These are phyloP conservation scores for Phengaris alcon DNA, from an alignment of 2,888 invertebrate genomes.

Conservation along the genomic window DNA sequence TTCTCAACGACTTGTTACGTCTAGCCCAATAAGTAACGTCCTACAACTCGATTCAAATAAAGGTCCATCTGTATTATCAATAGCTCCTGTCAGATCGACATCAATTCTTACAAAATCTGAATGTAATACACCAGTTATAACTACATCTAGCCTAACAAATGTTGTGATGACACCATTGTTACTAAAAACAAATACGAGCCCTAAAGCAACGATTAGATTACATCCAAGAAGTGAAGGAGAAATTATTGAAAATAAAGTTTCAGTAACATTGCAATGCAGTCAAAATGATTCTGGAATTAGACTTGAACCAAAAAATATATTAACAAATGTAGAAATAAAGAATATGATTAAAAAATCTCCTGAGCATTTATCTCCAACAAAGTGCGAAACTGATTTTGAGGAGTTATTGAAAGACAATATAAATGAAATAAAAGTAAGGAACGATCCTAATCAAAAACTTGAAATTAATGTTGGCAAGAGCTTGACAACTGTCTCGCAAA, in stretches of 20 bases:
- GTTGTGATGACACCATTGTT: conserved; percentile 63
- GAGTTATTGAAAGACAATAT: conserved; percentile 73
- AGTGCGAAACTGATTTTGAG: conserved; percentile 75
- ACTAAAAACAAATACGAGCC: conserved; percentile 52
- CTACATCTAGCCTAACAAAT: conserved; percentile 56
- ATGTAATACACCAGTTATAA: conserved; percentile 51
- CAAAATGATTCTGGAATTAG: conserved; percentile 30
- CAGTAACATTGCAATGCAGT: conserved; percentile 31
- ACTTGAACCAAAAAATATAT: conserved; percentile 31
- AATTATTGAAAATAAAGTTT: conserved; percentile 39
- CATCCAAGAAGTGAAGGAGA: conserved; percentile 54
- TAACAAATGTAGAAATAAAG: conserved; percentile 40
- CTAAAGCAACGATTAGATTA: conserved; percentile 50
- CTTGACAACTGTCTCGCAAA: conserved; percentile 51
- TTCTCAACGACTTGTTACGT: conserved; percentile 60
- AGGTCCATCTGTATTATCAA: conserved; percentile 61
- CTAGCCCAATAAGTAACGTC: conserved; percentile 56
- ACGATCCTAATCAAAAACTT: conserved; percentile 65
- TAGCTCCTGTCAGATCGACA: conserved; percentile 60
- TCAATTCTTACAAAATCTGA: conserved; percentile 62
- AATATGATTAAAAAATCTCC: conserved; percentile 44
- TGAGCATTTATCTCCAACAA: conserved; percentile 46
- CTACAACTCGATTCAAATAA: conserved; percentile 63
- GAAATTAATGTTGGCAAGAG: conserved; percentile 67
- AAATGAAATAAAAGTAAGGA: conserved; percentile 71